These are phyloP conservation scores for Galemys pyrenaicus DNA, from an alignment of 2,113 vertebrate species.

Conservation along the genomic window DNA sequence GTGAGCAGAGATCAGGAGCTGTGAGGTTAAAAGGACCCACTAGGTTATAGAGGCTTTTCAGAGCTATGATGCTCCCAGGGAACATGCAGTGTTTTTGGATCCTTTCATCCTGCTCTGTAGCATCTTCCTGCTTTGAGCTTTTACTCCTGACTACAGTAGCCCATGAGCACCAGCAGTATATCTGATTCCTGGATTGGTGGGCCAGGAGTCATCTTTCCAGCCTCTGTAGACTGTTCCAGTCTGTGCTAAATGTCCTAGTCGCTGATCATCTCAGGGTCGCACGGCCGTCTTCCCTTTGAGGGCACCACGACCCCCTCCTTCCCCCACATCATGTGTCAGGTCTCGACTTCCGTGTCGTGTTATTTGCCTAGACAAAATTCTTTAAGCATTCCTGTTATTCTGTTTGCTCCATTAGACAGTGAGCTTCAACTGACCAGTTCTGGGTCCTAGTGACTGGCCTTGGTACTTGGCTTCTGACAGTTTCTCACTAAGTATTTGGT, in stretches of 20 bases:
- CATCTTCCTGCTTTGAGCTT: neutral
- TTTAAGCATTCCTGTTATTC: neutral
- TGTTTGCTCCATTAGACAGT: neutral
- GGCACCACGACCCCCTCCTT: neutral
- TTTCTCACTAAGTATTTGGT: neutral
- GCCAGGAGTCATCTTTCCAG: neutral
- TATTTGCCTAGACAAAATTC: rapidly evolving
- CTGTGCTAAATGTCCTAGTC: neutral
- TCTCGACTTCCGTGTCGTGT: neutral
- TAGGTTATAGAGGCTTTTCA: too few relatives aligned
- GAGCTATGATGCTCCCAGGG: neutral
- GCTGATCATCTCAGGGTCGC: neutral
- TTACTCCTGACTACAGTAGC: neutral
- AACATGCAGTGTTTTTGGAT: neutral
- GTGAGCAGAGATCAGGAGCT: neutral
- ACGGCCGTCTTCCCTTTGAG: neutral
- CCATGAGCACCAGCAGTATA: neutral
- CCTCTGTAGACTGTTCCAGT: neutral
- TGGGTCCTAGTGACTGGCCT: neutral
- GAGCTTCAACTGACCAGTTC: neutral
- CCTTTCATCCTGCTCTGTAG: neutral
- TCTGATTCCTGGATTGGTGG: neutral
- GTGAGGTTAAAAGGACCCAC: neutral
- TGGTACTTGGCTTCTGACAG: neutral
- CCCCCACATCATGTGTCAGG: neutral